A percentile compares a stretch with the other conserved stretches of the same genome.
Conservation (phyloP, 2,888 invertebrate genomes). For the Aphrophora alni region DNA sequence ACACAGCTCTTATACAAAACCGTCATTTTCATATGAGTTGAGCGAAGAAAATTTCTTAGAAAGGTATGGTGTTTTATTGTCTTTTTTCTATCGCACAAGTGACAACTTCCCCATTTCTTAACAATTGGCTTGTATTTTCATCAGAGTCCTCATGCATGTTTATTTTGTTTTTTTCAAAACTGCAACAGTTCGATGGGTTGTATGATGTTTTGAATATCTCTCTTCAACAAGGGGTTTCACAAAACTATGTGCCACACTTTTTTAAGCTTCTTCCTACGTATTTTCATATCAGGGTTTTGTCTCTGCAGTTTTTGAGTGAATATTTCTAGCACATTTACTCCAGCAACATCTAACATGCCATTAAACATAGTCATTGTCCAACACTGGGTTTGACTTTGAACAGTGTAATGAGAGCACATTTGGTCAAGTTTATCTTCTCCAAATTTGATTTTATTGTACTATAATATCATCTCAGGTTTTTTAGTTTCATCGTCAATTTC, state of each 20-base stretch:
- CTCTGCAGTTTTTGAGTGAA: background rate
- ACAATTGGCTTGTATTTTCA: too few relatives aligned
- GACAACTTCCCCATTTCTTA: too few relatives aligned
- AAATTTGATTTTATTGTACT: background rate
- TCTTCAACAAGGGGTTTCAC: background rate
- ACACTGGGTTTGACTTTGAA: background rate
- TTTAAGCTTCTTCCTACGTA: background rate
- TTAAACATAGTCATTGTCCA: background rate
- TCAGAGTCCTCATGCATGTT: too few relatives aligned
- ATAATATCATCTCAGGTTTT: background rate
- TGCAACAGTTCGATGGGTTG: background rate
- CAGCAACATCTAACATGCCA: background rate
- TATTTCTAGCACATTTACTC: background rate
- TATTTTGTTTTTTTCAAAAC: background rate
- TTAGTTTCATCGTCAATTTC: background rate
- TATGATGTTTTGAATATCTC: background rate
- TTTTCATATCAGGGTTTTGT: background rate
- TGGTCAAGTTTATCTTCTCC: slow-evolving; percentile 14
- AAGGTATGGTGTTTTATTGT: too few relatives aligned
- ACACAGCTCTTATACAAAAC: too few relatives aligned
- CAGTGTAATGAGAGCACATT: slow-evolving; percentile 9
- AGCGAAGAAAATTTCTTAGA: too few relatives aligned
- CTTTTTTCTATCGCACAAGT: too few relatives aligned
- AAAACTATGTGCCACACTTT: background rate
- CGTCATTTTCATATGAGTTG: too few relatives aligned